A percentile compares a stretch with the other conserved stretches of the same genome.
phyloP scores from a whole-genome alignment of 1,140 invertebrate species.

The Zaprionus nigranus region DNA sequence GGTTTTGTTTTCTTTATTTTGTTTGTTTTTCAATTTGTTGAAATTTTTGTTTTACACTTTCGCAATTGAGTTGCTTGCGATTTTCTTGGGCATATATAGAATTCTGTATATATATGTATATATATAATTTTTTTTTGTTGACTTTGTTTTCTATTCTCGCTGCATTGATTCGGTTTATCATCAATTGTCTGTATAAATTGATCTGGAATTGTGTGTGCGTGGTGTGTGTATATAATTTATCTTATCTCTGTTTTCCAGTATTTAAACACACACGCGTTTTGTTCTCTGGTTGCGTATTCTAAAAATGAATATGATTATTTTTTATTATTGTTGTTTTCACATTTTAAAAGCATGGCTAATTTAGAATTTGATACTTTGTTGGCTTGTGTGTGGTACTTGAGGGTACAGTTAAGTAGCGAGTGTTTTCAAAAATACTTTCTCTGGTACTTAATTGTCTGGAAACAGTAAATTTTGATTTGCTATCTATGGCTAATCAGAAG shows the following conservation, averaged over 20 bases:
- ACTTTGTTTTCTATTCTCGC: conserved; percentile 19
- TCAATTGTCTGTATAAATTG: conserved; percentile 23
- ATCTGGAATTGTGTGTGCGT: conserved; percentile 40
- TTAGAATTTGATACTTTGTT: conserved; percentile 28
- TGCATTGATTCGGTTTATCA: conserved; percentile 53
- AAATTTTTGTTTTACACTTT: conserved; percentile 45
- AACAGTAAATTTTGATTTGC: conserved; percentile 8
- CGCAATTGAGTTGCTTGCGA: conserved; percentile 58
- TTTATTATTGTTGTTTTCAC: conserved; percentile 48
- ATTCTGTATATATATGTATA: conserved; percentile 37
- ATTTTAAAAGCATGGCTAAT: conserved; percentile 67
- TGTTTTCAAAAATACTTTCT: conserved; percentile 28
- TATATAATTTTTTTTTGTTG: conserved; percentile 13
- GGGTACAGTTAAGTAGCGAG: conserved; percentile 21
- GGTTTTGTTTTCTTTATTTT: conserved; percentile 38
- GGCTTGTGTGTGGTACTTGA: background rate
- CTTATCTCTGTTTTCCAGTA: conserved; percentile 81
- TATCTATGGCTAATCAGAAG: background rate
- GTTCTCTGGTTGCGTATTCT: conserved; percentile 53
- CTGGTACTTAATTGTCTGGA: conserved; percentile 63
- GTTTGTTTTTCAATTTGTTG: conserved; percentile 24
- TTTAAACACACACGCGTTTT: conserved; percentile 70
- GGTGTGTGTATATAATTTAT: conserved; percentile 60
- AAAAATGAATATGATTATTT: conserved; percentile 59
- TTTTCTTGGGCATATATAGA: conserved; percentile 34